Conservation (phyloP, 1,140 invertebrate species). For the Pachyrhynchus sulphureomaculatus region DNA sequence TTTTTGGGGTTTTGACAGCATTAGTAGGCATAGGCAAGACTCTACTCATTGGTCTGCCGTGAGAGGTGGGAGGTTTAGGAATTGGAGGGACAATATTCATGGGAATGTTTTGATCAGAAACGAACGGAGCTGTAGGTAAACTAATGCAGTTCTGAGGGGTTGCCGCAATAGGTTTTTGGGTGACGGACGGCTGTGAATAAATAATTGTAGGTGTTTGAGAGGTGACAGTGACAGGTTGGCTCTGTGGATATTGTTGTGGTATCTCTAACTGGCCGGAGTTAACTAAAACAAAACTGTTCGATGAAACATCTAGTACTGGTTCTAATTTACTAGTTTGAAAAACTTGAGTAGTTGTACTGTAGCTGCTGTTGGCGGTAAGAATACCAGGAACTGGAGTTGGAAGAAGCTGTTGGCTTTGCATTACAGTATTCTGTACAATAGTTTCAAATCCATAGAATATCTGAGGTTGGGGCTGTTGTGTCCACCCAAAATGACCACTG, state of each 20-base stretch:
- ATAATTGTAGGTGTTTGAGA: slow-evolving; percentile 28
- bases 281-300: slow-evolving; percentile 68
- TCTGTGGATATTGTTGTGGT: slow-evolving; percentile 28
- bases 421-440: slow-evolving; percentile 81
- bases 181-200: slow-evolving; percentile 29
- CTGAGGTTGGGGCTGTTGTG: slow-evolving; percentile 57
- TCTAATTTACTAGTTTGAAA: slow-evolving; percentile 81
- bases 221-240: slow-evolving; percentile 12
- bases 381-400: slow-evolving; percentile 75
- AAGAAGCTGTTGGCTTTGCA: slow-evolving; percentile 80
- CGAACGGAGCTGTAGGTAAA: slow-evolving; percentile 60
- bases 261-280: slow-evolving; percentile 53
- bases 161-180: slow-evolving; percentile 27
- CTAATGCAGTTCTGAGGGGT: slow-evolving; percentile 54
- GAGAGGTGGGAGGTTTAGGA: slow-evolving; percentile 52
- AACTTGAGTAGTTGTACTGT: slow-evolving; percentile 77
- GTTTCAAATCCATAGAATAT: slow-evolving; percentile 81
- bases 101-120: slow-evolving; percentile 60
- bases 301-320: slow-evolving; percentile 70
- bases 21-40: slow-evolving; percentile 68
- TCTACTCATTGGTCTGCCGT: slow-evolving; percentile 68
- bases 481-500: slow-evolving; percentile 48
- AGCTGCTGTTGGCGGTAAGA: slow-evolving; percentile 73
- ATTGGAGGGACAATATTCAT: slow-evolving; percentile 69
- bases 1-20: slow-evolving; percentile 49